A percentile compares a stretch with the other conserved stretches of the same genome.
Conservation (phyloP, 2,888 invertebrate genomes). For the Lycocerus yunnanus region DNA sequence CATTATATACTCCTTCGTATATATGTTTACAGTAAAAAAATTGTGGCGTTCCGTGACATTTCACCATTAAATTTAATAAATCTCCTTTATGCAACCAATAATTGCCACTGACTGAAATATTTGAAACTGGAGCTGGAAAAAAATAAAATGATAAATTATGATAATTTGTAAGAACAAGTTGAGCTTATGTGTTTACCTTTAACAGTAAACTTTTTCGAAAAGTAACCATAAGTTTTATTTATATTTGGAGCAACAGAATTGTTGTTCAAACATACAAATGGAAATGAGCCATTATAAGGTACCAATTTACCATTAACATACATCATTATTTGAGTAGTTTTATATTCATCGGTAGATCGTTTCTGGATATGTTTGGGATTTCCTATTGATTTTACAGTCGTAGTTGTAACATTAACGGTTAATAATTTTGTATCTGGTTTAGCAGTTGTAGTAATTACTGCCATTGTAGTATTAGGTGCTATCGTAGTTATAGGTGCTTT, state of each 20-base stretch:
- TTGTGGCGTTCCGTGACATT: constrained; percentile 76
- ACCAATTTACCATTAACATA: constrained; percentile 47
- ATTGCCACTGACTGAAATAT: constrained; percentile 72
- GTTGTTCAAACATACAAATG: constrained; percentile 62
- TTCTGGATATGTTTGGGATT: constrained; percentile 3
- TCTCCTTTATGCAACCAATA: constrained; percentile 86
- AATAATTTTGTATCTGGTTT: too few species aligned
- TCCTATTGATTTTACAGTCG: constrained; percentile 21
- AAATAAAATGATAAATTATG: constrained; percentile 18
- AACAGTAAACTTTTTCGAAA: constrained; percentile 65
- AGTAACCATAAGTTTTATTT: constrained; percentile 75
- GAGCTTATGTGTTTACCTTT: constrained; percentile 63
- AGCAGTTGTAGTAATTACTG: constrained; percentile 34
- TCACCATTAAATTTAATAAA: constrained; percentile 69
- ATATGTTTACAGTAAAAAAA: constrained; percentile 73
- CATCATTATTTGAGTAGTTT: constrained; percentile 33
- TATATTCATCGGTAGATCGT: not conserved
- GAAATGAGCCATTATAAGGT: constrained; percentile 50
- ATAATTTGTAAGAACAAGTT: not conserved
- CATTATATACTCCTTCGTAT: constrained; percentile 67
- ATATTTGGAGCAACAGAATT: constrained; percentile 67
- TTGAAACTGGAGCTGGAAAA: constrained; percentile 71
- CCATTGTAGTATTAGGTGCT: constrained; percentile 30
- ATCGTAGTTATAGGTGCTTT: constrained; percentile 37
- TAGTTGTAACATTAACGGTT: constrained; percentile 20